A percentile compares a stretch with the other conserved stretches of the same genome.
phyloP scores from a whole-genome alignment of 2,888 invertebrate genomes.

The Sclerodermus sp. region DNA sequence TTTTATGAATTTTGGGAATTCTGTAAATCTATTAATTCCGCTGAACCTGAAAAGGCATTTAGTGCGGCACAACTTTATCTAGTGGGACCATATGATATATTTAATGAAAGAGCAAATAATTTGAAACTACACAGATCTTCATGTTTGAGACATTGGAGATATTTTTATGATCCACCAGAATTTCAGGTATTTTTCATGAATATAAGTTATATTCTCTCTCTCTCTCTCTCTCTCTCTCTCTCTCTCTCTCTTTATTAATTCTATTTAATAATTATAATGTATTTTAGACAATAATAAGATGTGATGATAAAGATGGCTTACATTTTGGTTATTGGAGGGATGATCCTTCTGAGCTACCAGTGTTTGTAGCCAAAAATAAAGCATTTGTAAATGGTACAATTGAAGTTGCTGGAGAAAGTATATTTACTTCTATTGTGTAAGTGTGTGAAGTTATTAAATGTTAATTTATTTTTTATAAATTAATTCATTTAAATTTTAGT shows the following conservation, averaged over 20 bases:
- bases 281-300: constrained; percentile 70
- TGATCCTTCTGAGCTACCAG: constrained; percentile 72
- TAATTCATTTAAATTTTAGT: constrained; percentile 37
- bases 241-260: too few species aligned
- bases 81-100: constrained; percentile 87
- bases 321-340: constrained; percentile 93
- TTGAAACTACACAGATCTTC: constrained; percentile 63
- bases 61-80: constrained; percentile 69
- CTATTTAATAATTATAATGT: constrained; percentile 6
- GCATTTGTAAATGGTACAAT: constrained; percentile 71
- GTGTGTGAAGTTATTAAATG: too few species aligned
- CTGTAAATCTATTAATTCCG: constrained; percentile 63
- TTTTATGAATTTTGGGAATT: constrained; percentile 85
- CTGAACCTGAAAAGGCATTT: constrained; percentile 67
- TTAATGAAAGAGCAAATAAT: constrained; percentile 65
- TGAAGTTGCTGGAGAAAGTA: constrained; percentile 72
- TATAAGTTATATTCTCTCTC: too few species aligned
- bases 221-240: too few species aligned
- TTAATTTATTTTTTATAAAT: constrained; percentile 1
- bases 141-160: constrained; percentile 85
- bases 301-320: constrained; percentile 69
- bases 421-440: constrained; percentile 80
- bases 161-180: constrained; percentile 92
- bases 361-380: constrained; percentile 77
- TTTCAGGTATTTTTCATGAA: too few species aligned